phyloP scores from a whole-genome alignment of 2,113 vertebrate genomes.

The Ramphastos sulfuratus region DNA sequence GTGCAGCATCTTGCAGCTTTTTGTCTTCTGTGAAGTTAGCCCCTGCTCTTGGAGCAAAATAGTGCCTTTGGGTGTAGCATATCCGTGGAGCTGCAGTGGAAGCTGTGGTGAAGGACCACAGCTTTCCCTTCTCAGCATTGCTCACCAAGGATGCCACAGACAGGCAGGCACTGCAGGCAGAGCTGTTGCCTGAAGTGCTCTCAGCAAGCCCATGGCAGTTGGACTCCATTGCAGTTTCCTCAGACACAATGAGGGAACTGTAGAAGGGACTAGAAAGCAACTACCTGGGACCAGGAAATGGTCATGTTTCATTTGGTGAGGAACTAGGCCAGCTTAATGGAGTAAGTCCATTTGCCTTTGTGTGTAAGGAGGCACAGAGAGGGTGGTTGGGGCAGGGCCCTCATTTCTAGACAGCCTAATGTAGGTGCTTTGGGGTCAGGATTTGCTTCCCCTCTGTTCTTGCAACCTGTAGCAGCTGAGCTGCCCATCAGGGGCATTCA shows the following conservation, averaged over 20 bases:
- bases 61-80: not conserved
- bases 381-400: not conserved
- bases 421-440: not conserved
- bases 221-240: not conserved
- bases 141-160: accelerated
- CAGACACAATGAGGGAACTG: not conserved
- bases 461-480: not conserved
- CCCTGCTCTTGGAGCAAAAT: not conserved
- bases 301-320: not conserved
- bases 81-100: not conserved
- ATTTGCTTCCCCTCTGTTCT: not conserved
- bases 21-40: not conserved
- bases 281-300: not conserved
- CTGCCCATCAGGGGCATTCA: not conserved
- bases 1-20: not conserved
- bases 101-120: not conserved
- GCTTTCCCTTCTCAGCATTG: not conserved
- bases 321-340: not conserved
- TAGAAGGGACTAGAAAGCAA: not conserved
- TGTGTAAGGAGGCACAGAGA: not conserved
- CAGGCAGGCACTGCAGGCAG: not conserved
- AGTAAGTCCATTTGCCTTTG: not conserved
- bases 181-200: accelerated
- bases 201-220: not conserved
- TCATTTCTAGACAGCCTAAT: not conserved